Conservation (phyloP, 2,797 vertebrate species). For the Xiphorhynchus erythropygius region DNA sequence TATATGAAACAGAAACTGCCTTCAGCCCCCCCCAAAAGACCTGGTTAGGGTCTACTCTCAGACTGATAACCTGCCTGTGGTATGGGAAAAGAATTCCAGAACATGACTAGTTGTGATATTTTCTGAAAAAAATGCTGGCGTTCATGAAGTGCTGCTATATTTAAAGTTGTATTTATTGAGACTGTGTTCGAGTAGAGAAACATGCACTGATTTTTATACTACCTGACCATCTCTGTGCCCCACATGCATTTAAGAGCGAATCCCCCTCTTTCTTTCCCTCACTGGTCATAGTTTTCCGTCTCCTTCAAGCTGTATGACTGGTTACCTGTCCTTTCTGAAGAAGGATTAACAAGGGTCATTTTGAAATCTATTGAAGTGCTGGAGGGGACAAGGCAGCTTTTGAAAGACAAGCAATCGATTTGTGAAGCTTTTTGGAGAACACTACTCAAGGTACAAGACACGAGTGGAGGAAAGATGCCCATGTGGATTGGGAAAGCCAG, state of each 20-base stretch:
- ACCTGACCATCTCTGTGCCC: neutral
- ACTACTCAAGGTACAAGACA: neutral
- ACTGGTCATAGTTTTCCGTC: neutral
- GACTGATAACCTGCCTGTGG: neutral
- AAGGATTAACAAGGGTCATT: neutral
- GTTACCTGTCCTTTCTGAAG: neutral
- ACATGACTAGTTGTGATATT: neutral
- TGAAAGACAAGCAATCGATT: neutral
- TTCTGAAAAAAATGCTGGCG: neutral
- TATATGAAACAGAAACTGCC: neutral
- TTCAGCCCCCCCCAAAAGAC: accelerated
- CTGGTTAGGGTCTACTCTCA: neutral
- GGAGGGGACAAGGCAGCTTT: neutral
- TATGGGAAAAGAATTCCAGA: neutral
- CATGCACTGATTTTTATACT: neutral
- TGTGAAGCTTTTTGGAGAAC: neutral
- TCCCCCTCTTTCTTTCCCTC: neutral
- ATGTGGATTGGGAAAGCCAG: neutral
- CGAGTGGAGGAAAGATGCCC: neutral
- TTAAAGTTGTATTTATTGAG: neutral
- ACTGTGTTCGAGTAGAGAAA: accelerated
- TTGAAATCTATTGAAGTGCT: neutral
- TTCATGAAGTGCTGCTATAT: neutral
- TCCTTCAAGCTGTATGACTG: neutral
- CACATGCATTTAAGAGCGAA: neutral